These are phyloP conservation scores for Balaenoptera acutorostrata DNA, from an alignment of 2,113 vertebrate species.

Conservation along the genomic window DNA sequence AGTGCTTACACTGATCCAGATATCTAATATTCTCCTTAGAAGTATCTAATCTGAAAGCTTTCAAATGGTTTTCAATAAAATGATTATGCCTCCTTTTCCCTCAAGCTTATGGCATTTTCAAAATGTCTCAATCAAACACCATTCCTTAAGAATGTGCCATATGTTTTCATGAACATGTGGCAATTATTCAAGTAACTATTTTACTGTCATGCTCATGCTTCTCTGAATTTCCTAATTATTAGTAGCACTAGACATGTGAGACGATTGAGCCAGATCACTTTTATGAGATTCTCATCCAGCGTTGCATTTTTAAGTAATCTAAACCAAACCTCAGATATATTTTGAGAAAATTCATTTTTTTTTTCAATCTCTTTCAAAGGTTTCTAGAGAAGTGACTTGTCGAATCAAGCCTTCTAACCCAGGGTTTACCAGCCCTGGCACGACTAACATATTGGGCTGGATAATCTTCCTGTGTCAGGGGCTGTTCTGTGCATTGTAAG, in stretches of 20 bases:
- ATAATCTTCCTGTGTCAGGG: too few relatives aligned
- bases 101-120: conserved; percentile 28
- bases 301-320: not conserved
- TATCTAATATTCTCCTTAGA: not conserved
- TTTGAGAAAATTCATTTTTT: not conserved
- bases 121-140: conserved; percentile 36
- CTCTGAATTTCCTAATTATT: conserved; percentile 17
- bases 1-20: not conserved
- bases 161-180: conserved; percentile 42
- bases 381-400: not conserved
- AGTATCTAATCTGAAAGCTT: conserved; percentile 26
- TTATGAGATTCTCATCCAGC: not conserved
- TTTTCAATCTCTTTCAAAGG: not conserved
- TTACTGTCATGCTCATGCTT: not conserved
- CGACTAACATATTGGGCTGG: not conserved
- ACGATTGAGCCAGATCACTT: not conserved
- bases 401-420: not conserved
- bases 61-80: conserved; percentile 55
- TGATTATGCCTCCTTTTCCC: conserved; percentile 8
- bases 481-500: too few relatives aligned
- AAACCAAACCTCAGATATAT: not conserved
- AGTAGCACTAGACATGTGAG: not conserved
- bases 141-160: conserved; percentile 26
- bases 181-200: conserved; percentile 53
- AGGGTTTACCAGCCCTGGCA: not conserved